These are phyloP conservation scores for Neomonachus schauinslandi DNA, from an alignment of 2,113 vertebrate species.

Conservation along the genomic window DNA sequence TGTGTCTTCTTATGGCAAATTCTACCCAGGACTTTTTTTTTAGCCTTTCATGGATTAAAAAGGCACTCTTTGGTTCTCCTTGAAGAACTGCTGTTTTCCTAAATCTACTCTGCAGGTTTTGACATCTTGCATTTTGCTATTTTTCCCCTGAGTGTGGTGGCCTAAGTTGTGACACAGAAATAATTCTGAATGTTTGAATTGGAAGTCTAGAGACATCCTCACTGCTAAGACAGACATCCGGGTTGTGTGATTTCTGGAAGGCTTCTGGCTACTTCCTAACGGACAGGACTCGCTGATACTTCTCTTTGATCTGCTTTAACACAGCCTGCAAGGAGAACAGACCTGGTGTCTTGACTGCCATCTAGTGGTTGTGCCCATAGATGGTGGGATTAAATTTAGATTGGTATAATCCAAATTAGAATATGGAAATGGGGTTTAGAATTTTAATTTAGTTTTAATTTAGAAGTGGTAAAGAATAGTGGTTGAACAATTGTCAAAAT, in stretches of 20 bases:
- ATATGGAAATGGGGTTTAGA: neutral
- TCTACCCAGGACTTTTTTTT: neutral
- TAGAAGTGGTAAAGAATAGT: neutral
- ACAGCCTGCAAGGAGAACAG: neutral
- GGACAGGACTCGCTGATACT: neutral
- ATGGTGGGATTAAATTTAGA: neutral
- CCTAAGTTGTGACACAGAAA: neutral
- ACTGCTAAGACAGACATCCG: neutral
- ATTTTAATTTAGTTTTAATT: conserved; percentile 25
- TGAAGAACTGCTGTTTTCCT: neutral
- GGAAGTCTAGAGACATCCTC: neutral
- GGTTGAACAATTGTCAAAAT: neutral
- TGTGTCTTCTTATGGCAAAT: neutral
- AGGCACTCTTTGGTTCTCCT: neutral
- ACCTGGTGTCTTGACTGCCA: neutral
- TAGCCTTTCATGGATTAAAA: neutral
- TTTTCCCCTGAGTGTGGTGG: neutral
- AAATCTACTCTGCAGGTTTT: neutral
- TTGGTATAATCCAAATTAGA: neutral
- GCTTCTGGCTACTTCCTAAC: neutral
- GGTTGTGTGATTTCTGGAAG: neutral
- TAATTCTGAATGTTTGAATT: neutral
- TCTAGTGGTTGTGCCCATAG: neutral
- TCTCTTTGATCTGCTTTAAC: neutral
- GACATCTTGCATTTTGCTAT: neutral